Evolutionary conservation across 2,888 invertebrate genomes (phyloP).

Genomic region (Gastracanthus pulcherrimus): DNA sequence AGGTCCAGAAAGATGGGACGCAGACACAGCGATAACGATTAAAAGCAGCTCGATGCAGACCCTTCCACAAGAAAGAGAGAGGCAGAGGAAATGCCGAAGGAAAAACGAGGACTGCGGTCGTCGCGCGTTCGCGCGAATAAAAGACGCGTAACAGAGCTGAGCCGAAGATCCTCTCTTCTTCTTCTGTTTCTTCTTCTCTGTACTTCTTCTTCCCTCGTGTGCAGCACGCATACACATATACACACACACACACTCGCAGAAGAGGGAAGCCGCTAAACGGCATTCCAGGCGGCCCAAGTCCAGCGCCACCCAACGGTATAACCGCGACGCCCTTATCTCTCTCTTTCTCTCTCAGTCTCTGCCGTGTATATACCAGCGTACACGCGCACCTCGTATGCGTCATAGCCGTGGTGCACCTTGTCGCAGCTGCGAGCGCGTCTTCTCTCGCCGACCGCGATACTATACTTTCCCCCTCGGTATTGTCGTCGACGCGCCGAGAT

Average conservation of each 20-base stretch:
- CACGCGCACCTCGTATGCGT: not conserved
- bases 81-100: not conserved
- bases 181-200: not conserved
- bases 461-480: not conserved
- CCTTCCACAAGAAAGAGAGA: not conserved
- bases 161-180: conserved; percentile 18
- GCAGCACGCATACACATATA: too few relatives aligned
- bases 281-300: conserved; percentile 74
- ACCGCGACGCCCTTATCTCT: conserved; percentile 72
- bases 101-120: not conserved
- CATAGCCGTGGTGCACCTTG: not conserved
- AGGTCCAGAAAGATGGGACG: not conserved
- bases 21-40: conserved; percentile 2
- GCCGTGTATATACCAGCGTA: too few relatives aligned
- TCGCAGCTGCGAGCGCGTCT: not conserved
- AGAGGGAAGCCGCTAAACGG: conserved; percentile 76
- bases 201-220: not conserved
- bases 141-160: conserved; percentile 18
- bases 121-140: conserved; percentile 18
- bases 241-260: conserved; percentile 53
- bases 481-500: not conserved
- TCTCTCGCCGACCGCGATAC: not conserved
- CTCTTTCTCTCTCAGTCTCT: not conserved
- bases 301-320: conserved; percentile 76
- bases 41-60: not conserved